phyloP scores from a whole-genome alignment of 2,888 invertebrate genomes.

The Drosophila helvetica region DNA sequence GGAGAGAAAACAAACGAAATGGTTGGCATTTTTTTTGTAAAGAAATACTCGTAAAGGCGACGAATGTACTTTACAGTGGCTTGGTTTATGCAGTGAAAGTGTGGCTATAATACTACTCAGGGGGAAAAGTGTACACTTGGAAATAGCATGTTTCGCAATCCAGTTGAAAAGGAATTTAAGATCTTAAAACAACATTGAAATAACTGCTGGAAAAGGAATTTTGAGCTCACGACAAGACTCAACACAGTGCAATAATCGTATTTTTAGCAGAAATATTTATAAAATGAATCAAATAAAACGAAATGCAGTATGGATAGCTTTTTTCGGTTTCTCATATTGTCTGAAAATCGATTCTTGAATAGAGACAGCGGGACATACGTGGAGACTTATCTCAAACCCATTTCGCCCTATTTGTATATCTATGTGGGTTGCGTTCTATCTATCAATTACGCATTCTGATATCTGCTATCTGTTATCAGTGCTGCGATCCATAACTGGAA shows the following conservation, averaged over 20 bases:
- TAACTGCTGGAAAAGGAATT: not conserved
- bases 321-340: too few species aligned
- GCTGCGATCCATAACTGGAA: too few species aligned
- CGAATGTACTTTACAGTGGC: slow-evolving; percentile 35
- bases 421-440: slow-evolving; percentile 37
- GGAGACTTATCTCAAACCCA: not conserved
- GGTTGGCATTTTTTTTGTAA: slow-evolving; percentile 20
- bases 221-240: too few species aligned
- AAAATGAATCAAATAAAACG: too few species aligned
- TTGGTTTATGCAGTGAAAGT: slow-evolving; percentile 4
- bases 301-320: too few species aligned
- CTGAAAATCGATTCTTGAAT: too few species aligned
- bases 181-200: not conserved
- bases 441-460: slow-evolving; percentile 17
- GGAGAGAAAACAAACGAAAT: slow-evolving; percentile 30
- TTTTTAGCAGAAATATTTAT: too few species aligned
- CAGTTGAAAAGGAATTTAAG: not conserved
- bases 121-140: not conserved
- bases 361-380: too few species aligned
- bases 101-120: not conserved
- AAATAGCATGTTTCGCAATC: not conserved
- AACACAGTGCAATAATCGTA: too few species aligned
- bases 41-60: slow-evolving; percentile 25
- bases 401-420: slow-evolving; percentile 29
- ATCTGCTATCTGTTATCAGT: not conserved